A percentile compares a stretch with the other conserved stretches of the same genome.
Evolutionary conservation across 1,140 invertebrate species (phyloP).

Genomic region (Sipha flava): DNA sequence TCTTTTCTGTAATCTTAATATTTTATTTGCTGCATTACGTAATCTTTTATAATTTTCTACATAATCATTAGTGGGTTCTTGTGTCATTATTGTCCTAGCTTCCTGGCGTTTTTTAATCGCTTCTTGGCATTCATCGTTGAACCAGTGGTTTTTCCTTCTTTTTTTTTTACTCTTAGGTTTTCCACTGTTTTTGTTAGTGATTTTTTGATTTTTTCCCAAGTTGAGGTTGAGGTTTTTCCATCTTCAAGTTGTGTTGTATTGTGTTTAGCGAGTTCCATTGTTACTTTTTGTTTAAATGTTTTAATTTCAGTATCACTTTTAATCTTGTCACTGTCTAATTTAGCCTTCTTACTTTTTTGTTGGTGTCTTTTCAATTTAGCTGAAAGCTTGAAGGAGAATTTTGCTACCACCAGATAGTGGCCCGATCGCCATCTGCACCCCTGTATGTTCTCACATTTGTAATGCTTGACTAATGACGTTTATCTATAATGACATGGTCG

Average conservation of each 20-base stretch:
- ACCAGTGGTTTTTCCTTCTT: slow-evolving; percentile 23
- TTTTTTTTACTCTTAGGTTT: background rate
- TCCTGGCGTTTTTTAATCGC: slow-evolving; percentile 16
- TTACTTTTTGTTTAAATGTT: background rate
- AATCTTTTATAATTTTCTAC: background rate
- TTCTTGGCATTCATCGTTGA: slow-evolving; percentile 33
- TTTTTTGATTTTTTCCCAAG: slow-evolving; percentile 3
- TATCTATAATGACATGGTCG: background rate
- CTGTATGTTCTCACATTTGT: background rate
- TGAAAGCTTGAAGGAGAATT: slow-evolving; percentile 6
- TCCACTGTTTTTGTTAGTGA: slow-evolving; percentile 1
- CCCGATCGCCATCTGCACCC: slow-evolving; percentile 29
- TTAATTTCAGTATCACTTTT: background rate
- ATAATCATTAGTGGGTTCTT: background rate
- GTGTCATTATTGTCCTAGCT: background rate
- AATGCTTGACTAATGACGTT: background rate
- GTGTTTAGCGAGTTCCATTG: background rate
- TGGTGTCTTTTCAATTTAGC: background rate
- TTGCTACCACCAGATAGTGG: slow-evolving; percentile 34
- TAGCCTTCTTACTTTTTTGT: background rate
- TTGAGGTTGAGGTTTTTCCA: background rate
- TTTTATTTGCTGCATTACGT: slow-evolving; percentile 1
- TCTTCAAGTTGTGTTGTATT: background rate
- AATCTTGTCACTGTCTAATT: background rate
- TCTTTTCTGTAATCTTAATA: background rate